Evolutionary conservation across 2,888 invertebrate genomes (phyloP).

Genomic region (Aphidoletes aphidimyza): DNA sequence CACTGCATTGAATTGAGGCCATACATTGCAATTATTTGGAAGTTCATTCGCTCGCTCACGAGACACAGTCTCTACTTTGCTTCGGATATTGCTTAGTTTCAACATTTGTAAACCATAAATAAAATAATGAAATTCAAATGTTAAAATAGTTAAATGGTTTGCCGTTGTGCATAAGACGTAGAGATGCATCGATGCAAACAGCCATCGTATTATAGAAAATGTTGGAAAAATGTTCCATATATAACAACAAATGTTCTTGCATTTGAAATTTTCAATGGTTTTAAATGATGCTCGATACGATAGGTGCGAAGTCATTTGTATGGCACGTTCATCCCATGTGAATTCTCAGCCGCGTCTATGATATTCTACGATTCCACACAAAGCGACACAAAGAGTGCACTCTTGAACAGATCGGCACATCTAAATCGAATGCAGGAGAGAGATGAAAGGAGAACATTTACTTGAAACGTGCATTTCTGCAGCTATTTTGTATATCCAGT

Average conservation of each 20-base stretch:
- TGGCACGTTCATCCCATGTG: constrained; percentile 10
- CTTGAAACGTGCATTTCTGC: not conserved
- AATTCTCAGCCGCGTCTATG: not conserved
- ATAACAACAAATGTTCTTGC: not conserved
- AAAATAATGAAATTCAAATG: constrained; percentile 33
- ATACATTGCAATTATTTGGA: not conserved
- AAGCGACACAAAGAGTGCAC: too few relatives aligned
- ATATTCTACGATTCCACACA: not conserved
- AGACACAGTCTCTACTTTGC: not conserved
- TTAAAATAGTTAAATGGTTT: constrained; percentile 1
- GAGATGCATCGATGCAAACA: not conserved
- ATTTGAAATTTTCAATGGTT: not conserved
- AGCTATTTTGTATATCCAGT: too few relatives aligned
- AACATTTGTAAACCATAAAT: constrained; percentile 13
- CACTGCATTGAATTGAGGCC: not conserved
- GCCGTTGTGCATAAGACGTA: not conserved
- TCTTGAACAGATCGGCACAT: too few relatives aligned
- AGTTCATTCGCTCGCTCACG: too few relatives aligned
- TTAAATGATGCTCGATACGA: constrained; percentile 22
- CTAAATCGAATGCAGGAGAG: too few relatives aligned
- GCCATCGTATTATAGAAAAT: not conserved
- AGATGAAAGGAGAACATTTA: too few relatives aligned
- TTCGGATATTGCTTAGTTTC: not conserved
- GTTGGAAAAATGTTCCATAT: not conserved
- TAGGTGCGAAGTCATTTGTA: constrained; percentile 16